These are phyloP conservation scores for Hypolimnas misippus DNA, from an alignment of 2,888 invertebrate genomes.

Conservation along the genomic window DNA sequence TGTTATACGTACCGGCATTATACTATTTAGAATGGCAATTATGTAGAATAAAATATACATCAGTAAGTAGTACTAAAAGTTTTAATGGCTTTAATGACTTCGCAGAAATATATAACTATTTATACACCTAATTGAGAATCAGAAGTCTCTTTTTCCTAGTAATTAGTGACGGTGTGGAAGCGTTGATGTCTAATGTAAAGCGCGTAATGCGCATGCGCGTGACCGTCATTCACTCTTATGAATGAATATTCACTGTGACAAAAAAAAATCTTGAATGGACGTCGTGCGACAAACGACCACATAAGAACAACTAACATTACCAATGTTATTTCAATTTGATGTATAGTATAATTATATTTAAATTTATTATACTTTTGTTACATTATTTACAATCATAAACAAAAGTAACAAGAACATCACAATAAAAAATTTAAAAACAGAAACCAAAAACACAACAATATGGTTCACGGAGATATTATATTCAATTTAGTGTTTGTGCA, in stretches of 20 bases:
- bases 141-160: slow-evolving; percentile 37
- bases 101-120: slow-evolving; percentile 26
- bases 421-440: no score
- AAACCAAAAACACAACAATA: no score
- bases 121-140: slow-evolving; percentile 34
- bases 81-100: slow-evolving; percentile 29
- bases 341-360: no score
- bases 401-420: no score
- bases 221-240: slow-evolving; percentile 48
- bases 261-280: slow-evolving; percentile 44
- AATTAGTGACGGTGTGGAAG: slow-evolving; percentile 44
- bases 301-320: not conserved
- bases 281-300: slow-evolving; percentile 17
- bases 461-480: no score
- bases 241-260: slow-evolving; percentile 55
- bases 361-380: no score
- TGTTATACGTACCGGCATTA: slow-evolving; percentile 27
- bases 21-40: slow-evolving; percentile 32
- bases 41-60: slow-evolving; percentile 33
- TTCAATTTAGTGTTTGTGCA: no score
- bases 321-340: not conserved
- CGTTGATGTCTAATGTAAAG: slow-evolving; percentile 63
- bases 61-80: slow-evolving; percentile 19
- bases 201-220: slow-evolving; percentile 50
- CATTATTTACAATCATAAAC: no score